Evolutionary conservation across 2,113 vertebrate genomes (phyloP), one percentile per base, ranked within the genome.

Genomic region (Phylloscopus trochiloides): DNA sequence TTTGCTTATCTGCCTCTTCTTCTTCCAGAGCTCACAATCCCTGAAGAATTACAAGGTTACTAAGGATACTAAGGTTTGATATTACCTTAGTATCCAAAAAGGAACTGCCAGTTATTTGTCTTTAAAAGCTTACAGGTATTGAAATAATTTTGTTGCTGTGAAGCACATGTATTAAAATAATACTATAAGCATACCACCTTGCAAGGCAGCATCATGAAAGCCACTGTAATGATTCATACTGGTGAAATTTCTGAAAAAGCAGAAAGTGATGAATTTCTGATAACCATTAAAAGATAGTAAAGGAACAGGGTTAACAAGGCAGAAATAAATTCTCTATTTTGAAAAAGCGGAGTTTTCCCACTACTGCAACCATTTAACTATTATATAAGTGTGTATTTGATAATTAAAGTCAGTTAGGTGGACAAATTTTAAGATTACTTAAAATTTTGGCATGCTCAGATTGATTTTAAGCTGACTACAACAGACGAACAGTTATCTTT

Each of bases 21-120:
- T 59, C 81, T 94, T 92, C 78, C 87, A 76, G 79, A 88, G 50
- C 45, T 92, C 82, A 76, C 91, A 66, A 77, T 67, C 61, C 87
- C 59, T 47, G 52, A 97, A 93, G 45, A 96, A 90, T 90, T 84
- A 89, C 57, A 67, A 55, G 40, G 34, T 34, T 34, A 34, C 34
- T 34, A 34, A 34, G 34, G 34, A 34, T 34, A 34, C 34, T 34
- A 34, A 34, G 34, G 76, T 42, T 85, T 63, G 88, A n/a, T 84
- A 67, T 52, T 82, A 88, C 54, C 61, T 90, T 34, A 31, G 31
- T 38, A 94, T 22, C 67, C 32, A 66, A 62, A 80, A 92, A 88
- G 20, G 51, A 86, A 91, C 25, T 84, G 85, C 36, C 89, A 89
- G 29, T 42, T 54, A 80, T 38, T 81, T 45, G 26, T 80, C 90